Evolutionary conservation across 2,797 vertebrate genomes (phyloP), one percentile per base, ranked within the genome.

Genomic region (Alca torda): DNA sequence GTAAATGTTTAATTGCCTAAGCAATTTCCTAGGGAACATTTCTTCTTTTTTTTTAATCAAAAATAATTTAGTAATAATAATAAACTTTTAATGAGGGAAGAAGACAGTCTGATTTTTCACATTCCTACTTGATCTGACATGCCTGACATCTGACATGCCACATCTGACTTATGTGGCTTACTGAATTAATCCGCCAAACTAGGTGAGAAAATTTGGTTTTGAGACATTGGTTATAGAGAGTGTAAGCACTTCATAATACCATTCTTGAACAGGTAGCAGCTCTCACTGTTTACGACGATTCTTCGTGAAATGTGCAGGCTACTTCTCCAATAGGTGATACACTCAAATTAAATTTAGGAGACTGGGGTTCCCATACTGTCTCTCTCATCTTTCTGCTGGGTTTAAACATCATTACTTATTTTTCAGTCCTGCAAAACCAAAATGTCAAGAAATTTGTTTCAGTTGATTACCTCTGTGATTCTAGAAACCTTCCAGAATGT

Each of bases 211-310:
- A 60, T 15, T 13, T 43, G 19, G 5, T 3, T 61, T 59, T 70
- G 31, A 61, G 48, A 77, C 21, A 51, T 6, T 46, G 16, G 18
- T 56, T 43, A 4, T 60, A 35, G 61, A 17, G 31, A 48, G 16
- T 31, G 13, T 39, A 59, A 65, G 21, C 5, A 41, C n/a, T 72
- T 65, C 10, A 11, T 19, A 59, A 59, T 15, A 6, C 14, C 9
- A 39, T 51, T 72, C 76, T 70, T 50, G 1, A 46, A 59, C 11
- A 64, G 21, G 9, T 7, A 61, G 12, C 35, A 35, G 11, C 14
- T 48, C 10, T 54, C 60, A 51, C 6, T 2, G 1, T 35, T 35
- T 57, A 43, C 6, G 25, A 28, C 0, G 1, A 24, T 43, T 59
- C 31, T 43, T 77, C 16, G 25, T 30, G 14, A 72, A 54, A 67